A percentile compares a stretch with the other conserved stretches of the same genome.
phyloP scores from a whole-genome alignment of 2,113 vertebrate genomes.

The Setophaga coronata region DNA sequence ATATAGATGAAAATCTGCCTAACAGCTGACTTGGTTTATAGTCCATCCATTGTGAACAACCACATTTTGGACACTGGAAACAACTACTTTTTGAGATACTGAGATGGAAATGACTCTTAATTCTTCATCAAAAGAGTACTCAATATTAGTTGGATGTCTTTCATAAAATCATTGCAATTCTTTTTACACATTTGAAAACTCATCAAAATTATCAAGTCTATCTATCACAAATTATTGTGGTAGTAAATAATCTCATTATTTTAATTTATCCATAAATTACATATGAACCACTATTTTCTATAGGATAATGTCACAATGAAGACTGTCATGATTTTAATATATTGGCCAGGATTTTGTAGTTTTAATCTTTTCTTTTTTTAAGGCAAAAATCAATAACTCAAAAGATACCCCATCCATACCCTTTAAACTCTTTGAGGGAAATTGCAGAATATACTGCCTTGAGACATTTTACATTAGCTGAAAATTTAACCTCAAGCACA shows the following conservation, averaged over 20 bases:
- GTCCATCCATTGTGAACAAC: background rate
- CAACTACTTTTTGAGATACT: fast-evolving
- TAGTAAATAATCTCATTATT: background rate
- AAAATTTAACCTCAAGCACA: background rate
- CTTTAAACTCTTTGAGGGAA: background rate
- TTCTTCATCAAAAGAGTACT: background rate
- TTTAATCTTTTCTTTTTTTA: background rate
- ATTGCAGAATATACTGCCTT: background rate
- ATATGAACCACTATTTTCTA: background rate
- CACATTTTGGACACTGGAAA: background rate
- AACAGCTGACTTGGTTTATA: background rate
- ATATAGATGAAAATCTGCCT: background rate
- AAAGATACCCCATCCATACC: background rate
- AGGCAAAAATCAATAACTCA: background rate
- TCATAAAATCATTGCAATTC: background rate
- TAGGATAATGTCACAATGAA: background rate
- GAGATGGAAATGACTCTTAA: background rate
- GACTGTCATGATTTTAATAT: background rate
- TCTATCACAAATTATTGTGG: background rate
- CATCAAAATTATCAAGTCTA: background rate
- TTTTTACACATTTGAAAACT: background rate
- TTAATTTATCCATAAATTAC: background rate
- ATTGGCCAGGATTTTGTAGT: background rate
- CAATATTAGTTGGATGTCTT: background rate
- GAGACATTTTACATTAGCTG: background rate